phyloP scores from a whole-genome alignment of 2,888 invertebrate species.

The Crocallis elinguaria region DNA sequence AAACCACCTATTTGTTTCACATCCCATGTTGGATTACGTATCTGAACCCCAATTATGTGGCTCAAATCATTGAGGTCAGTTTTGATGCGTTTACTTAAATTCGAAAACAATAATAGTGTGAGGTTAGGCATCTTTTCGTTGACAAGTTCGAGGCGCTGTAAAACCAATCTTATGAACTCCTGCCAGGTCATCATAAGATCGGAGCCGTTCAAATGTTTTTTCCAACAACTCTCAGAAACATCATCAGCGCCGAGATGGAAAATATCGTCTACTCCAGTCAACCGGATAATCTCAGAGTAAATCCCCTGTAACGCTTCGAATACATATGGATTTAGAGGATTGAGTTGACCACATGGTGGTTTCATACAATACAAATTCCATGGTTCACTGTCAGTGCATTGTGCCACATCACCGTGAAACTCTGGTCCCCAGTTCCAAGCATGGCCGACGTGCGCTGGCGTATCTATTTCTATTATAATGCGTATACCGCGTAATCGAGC shows the following conservation, averaged over 20 bases:
- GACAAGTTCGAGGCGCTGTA: slow-evolving; percentile 83
- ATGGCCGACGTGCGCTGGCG: slow-evolving; percentile 92
- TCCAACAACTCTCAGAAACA: slow-evolving; percentile 90
- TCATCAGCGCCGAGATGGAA: slow-evolving; percentile 92
- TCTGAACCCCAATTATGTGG: slow-evolving; percentile 69
- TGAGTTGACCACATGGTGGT: slow-evolving; percentile 93
- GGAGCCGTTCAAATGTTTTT: slow-evolving; percentile 85
- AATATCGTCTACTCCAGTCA: slow-evolving; percentile 90
- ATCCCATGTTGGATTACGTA: slow-evolving; percentile 87
- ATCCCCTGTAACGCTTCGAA: slow-evolving; percentile 88
- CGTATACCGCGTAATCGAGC: slow-evolving; percentile 93
- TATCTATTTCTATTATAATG: slow-evolving; percentile 93
- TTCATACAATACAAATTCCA: slow-evolving; percentile 90
- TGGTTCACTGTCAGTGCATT: slow-evolving; percentile 89
- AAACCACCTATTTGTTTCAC: slow-evolving; percentile 83
- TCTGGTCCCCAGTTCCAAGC: slow-evolving; percentile 92
- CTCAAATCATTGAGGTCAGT: slow-evolving; percentile 54
- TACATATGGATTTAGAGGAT: slow-evolving; percentile 89
- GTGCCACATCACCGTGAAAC: slow-evolving; percentile 87
- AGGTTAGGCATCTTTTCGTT: slow-evolving; percentile 69
- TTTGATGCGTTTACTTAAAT: slow-evolving; percentile 54
- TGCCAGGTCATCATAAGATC: slow-evolving; percentile 89
- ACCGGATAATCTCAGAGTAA: slow-evolving; percentile 89
- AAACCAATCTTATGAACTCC: slow-evolving; percentile 87
- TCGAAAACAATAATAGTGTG: slow-evolving; percentile 62